Percentiles rank a stretch among this genome's conserved stretches.
These are phyloP conservation scores for Ypsolopha sequella DNA, from an alignment of 2,888 invertebrate genomes.

Conservation along the genomic window DNA sequence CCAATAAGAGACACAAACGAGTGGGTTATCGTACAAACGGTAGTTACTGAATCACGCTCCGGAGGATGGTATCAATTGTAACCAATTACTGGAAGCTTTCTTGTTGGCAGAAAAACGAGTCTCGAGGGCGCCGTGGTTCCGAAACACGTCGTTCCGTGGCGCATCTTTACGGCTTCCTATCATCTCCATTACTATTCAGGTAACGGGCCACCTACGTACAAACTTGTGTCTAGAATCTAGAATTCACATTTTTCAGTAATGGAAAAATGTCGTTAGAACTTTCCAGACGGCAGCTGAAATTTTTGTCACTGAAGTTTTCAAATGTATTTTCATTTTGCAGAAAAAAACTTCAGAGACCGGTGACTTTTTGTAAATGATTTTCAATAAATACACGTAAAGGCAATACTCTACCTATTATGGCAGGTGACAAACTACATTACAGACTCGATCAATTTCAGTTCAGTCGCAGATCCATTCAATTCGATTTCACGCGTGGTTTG, in stretches of 20 bases:
- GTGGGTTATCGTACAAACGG: too few species aligned
- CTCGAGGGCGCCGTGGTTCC: conserved; percentile 39
- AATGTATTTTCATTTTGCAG: too few species aligned
- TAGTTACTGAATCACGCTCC: too few species aligned
- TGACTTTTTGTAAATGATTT: too few species aligned
- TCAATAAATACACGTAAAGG: neutral
- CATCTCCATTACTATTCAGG: neutral
- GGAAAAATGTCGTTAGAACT: conserved; percentile 30
- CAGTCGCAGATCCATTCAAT: conserved; percentile 40
- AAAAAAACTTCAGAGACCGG: too few species aligned
- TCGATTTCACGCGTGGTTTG: conserved; percentile 69
- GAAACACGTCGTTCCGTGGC: conserved; percentile 51
- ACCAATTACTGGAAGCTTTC: conserved; percentile 53
- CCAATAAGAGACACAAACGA: too few species aligned
- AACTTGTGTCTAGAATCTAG: too few species aligned
- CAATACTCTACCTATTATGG: neutral
- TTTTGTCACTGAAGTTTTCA: too few species aligned
- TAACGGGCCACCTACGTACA: too few species aligned
- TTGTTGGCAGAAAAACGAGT: conserved; percentile 48
- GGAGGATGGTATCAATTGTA: neutral
- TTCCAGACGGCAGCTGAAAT: conserved; percentile 23
- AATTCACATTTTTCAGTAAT: neutral
- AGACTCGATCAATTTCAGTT: conserved; percentile 14
- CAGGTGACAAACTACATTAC: neutral
- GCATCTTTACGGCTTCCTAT: conserved; percentile 27